Conservation (phyloP, 2,888 invertebrate species). For the Zonitis immaculata region DNA sequence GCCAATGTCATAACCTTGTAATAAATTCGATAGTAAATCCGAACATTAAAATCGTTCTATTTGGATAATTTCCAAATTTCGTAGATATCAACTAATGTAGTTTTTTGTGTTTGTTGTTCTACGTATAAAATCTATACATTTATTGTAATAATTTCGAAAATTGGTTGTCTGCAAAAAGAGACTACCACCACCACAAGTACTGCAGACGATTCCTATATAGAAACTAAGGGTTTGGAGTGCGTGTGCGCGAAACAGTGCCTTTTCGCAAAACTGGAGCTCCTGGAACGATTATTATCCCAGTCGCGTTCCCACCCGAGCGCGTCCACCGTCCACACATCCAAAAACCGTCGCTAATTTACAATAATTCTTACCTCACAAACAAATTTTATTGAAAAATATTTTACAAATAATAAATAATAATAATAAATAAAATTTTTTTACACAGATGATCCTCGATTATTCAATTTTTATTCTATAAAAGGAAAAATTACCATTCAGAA, state of each 20-base stretch:
- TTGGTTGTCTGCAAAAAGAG: neutral
- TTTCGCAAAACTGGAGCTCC: constrained; percentile 10
- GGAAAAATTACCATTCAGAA: too few relatives aligned
- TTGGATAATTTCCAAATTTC: neutral
- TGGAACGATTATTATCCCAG: constrained; percentile 12
- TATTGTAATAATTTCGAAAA: too few relatives aligned
- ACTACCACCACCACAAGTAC: neutral
- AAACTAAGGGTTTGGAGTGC: constrained; percentile 5
- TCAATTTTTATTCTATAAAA: too few relatives aligned
- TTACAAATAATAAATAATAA: too few relatives aligned
- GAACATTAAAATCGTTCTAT: neutral
- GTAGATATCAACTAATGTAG: neutral
- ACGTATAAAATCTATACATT: too few relatives aligned
- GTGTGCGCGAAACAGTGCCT: constrained; percentile 16
- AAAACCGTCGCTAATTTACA: neutral
- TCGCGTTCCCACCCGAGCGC: constrained; percentile 19
- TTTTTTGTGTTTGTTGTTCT: neutral
- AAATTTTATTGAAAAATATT: neutral
- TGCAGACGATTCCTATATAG: neutral
- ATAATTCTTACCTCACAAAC: too few relatives aligned
- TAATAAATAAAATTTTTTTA: too few relatives aligned
- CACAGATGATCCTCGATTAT: too few relatives aligned
- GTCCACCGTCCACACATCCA: constrained; percentile 17
- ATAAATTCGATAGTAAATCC: neutral
- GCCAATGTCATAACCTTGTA: neutral